Conservation (phyloP, 2,888 invertebrate species). For the Drosophila maculinotata region DNA sequence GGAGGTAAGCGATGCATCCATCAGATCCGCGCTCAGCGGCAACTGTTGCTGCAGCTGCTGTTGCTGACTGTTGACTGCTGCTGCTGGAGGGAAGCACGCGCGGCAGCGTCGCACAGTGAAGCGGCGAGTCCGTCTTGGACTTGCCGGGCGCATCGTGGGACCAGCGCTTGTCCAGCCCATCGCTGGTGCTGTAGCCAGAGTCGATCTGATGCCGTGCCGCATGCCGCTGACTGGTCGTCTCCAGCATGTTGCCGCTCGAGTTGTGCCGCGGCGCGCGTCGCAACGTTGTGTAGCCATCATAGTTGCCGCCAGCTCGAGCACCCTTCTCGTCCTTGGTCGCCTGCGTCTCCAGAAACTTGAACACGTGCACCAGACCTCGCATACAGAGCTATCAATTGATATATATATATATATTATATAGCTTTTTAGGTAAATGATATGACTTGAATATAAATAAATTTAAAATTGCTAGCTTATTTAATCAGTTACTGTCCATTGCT, state of each 20-base stretch:
- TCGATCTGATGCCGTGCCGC: slow-evolving; percentile 90
- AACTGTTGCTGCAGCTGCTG: slow-evolving; percentile 38
- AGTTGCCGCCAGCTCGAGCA: slow-evolving; percentile 83
- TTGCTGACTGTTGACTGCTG: slow-evolving; percentile 13
- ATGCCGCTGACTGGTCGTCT: slow-evolving; percentile 72
- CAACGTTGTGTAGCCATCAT: slow-evolving; percentile 84
- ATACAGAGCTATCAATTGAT: slow-evolving; percentile 87
- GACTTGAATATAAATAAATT: slow-evolving; percentile 4
- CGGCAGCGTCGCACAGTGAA: slow-evolving; percentile 74
- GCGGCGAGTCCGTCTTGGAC: slow-evolving; percentile 82
- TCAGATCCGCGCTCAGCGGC: slow-evolving; percentile 71
- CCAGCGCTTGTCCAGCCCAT: slow-evolving; percentile 93
- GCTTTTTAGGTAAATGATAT: too few relatives aligned
- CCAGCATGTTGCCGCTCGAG: slow-evolving; percentile 81
- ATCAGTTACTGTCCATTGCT: slow-evolving; percentile 8
- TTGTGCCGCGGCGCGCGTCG: slow-evolving; percentile 83
- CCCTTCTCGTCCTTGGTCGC: slow-evolving; percentile 89
- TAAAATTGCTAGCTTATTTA: slow-evolving; percentile 36
- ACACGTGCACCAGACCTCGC: slow-evolving; percentile 96
- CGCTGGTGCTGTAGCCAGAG: slow-evolving; percentile 95
- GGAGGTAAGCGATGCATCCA: slow-evolving; percentile 82
- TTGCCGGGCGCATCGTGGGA: slow-evolving; percentile 89
- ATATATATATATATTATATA: too few relatives aligned
- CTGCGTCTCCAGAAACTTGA: slow-evolving; percentile 96
- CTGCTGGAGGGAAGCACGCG: slow-evolving; percentile 66